These are phyloP conservation scores for Drosophila leonis DNA, from an alignment of 2,888 invertebrate genomes.

Conservation along the genomic window DNA sequence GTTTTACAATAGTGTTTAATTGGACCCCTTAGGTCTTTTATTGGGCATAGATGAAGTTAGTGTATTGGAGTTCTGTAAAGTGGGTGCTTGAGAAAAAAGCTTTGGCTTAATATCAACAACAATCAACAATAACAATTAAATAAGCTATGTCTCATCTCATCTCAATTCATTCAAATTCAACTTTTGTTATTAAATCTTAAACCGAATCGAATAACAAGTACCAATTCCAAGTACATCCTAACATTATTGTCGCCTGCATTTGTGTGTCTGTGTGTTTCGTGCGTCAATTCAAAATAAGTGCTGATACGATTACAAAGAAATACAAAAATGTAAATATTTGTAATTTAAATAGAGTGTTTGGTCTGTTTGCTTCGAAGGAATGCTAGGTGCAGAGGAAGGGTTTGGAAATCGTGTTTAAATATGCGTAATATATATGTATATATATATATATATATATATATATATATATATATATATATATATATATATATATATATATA, in stretches of 20 bases:
- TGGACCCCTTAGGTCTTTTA: slow-evolving; percentile 60
- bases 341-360: slow-evolving; percentile 12
- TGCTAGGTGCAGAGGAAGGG: slow-evolving; percentile 15
- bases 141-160: slow-evolving; percentile 35
- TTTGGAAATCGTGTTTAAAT: slow-evolving; percentile 37
- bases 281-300: slow-evolving; percentile 46
- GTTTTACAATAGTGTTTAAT: slow-evolving; percentile 62
- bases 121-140: slow-evolving; percentile 67
- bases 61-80: background rate
- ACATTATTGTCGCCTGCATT: slow-evolving; percentile 73
- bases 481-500: slow-evolving; percentile 1
- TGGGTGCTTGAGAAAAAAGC: slow-evolving; percentile 20
- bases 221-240: slow-evolving; percentile 59
- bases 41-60: background rate
- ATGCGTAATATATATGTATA: slow-evolving; percentile 22
- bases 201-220: slow-evolving; percentile 65
- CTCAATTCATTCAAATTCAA: slow-evolving; percentile 31
- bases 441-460: slow-evolving; percentile 4
- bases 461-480: slow-evolving; percentile 5
- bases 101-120: slow-evolving; percentile 53
- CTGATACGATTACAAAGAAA: slow-evolving; percentile 38
- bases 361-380: slow-evolving; percentile 15
- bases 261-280: slow-evolving; percentile 33
- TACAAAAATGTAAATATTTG: slow-evolving; percentile 27
- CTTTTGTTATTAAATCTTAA: slow-evolving; percentile 42